Evolutionary conservation across 2,797 vertebrate species (phyloP), one percentile per base, ranked within the genome.

Genomic region (Lacerta agilis): DNA sequence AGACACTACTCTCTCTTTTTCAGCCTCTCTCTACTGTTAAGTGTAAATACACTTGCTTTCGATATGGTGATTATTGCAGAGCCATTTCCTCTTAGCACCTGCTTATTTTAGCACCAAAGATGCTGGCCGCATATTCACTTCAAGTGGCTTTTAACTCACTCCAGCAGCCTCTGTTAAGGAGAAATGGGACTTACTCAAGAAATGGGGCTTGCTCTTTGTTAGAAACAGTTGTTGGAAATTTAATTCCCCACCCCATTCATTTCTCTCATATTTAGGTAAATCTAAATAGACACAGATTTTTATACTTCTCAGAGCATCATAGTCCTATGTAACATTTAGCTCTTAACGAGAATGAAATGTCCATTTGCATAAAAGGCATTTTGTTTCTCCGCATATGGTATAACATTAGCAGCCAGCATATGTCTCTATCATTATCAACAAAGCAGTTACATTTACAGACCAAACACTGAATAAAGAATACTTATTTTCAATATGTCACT

Each of bases 391-490:
- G 41, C 71, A 66, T 79, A 90, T 33, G 4, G 86, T 81, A 88
- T 76, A 87, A 91, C 92, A 95, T 94, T 94, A 94, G 92, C 90
- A 93, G 77, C 90, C 92, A 94, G 88, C 95, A 93, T 95, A 93
- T 94, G 94, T 94, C 87, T 91, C 89, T 92, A 88, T 78, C 67
- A 87, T 90, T 94, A 94, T 93, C 94, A 95, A 95, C 94, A 96
- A 95, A 94, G 92, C 94, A 91, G 91, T 91, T 83, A 83, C 93
- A 92, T 95, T 95, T 94, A 91, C 91, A 95, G 93, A 94, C 94
- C 87, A 95, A 91, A 89, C 83, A 81, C 91, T 94, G 82, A 90
- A 93, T 93, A 92, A 84, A 82, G 86, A 88, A 82, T 38, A 77
- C 61, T 89, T 89, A 82, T 89, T 81, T 89, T 89, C 83, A 89